A percentile compares a stretch with the other conserved stretches of the same genome.
Evolutionary conservation across 2,888 invertebrate genomes (phyloP).

Genomic region (Eristalis intricaria): DNA sequence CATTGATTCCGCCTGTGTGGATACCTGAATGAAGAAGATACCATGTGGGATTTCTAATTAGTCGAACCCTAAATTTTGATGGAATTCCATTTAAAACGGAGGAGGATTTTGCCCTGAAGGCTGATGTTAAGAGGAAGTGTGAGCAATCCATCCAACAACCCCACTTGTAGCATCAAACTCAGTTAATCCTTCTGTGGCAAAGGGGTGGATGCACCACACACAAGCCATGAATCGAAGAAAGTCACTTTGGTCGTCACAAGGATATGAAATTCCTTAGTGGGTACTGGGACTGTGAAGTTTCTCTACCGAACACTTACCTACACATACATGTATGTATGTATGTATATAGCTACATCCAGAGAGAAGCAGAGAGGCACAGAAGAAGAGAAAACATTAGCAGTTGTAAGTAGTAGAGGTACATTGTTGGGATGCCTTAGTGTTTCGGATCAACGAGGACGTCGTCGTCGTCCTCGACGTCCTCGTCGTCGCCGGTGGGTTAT

Average conservation of each 20-base stretch:
- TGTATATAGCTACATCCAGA: conserved; percentile 2
- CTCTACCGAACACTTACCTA: background rate
- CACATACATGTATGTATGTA: background rate
- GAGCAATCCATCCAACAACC: conserved; percentile 20
- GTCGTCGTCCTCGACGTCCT: background rate
- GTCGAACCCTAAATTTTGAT: conserved; percentile 67
- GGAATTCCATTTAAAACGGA: conserved; percentile 59
- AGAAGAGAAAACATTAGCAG: conserved; percentile 64
- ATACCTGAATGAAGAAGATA: conserved; percentile 21
- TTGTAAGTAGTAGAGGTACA: conserved; percentile 71
- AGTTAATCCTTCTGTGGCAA: conserved; percentile 61
- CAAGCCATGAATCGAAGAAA: conserved; percentile 70
- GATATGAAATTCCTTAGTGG: conserved; percentile 68
- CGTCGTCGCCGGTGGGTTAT: conserved; percentile 57
- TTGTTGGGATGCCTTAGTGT: conserved; percentile 70
- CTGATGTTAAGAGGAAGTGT: background rate
- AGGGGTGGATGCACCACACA: conserved; percentile 30
- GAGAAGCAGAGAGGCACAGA: background rate
- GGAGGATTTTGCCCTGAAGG: conserved; percentile 6
- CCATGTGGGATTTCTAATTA: conserved; percentile 65
- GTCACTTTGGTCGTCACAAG: conserved; percentile 71
- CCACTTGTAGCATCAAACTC: conserved; percentile 33
- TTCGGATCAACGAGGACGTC: conserved; percentile 63
- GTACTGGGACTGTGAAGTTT: conserved; percentile 59
- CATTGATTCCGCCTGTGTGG: background rate